These are phyloP conservation scores for Rhagologus leucostigma DNA, from an alignment of 2,113 vertebrate genomes.

Conservation along the genomic window DNA sequence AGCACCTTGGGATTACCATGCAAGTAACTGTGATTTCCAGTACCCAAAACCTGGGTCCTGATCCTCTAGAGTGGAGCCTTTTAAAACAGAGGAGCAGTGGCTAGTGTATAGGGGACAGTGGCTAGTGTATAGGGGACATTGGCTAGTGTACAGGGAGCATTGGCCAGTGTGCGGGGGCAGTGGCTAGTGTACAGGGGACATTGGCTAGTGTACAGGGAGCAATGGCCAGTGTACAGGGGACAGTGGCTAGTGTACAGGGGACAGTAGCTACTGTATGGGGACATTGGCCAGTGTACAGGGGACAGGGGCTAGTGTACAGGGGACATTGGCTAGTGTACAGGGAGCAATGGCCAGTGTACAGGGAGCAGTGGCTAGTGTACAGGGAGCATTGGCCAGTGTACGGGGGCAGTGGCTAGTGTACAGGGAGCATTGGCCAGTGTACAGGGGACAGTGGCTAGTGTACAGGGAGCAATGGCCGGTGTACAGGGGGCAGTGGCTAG, in stretches of 20 bases:
- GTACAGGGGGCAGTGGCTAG: background rate
- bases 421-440: fast-evolving
- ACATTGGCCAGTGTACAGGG: background rate
- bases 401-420: background rate
- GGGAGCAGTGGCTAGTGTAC: background rate
- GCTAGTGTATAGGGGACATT: background rate
- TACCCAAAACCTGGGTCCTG: background rate
- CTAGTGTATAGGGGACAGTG: background rate
- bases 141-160: background rate
- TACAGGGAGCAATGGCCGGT: fast-evolving
- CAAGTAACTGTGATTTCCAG: background rate
- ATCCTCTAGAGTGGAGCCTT: background rate
- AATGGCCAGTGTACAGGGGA: background rate
- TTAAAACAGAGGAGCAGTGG: background rate
- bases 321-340: background rate
- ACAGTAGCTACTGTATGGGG: background rate
- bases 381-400: background rate
- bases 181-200: background rate
- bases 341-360: background rate
- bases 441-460: background rate
- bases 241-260: background rate
- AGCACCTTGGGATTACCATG: background rate
- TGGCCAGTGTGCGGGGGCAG: background rate
- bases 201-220: fast-evolving
- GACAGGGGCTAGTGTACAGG: background rate